phyloP scores from a whole-genome alignment of 30 jellyfish, hydroid and myxozoan genomes.

The Cassiopea andromeda region DNA sequence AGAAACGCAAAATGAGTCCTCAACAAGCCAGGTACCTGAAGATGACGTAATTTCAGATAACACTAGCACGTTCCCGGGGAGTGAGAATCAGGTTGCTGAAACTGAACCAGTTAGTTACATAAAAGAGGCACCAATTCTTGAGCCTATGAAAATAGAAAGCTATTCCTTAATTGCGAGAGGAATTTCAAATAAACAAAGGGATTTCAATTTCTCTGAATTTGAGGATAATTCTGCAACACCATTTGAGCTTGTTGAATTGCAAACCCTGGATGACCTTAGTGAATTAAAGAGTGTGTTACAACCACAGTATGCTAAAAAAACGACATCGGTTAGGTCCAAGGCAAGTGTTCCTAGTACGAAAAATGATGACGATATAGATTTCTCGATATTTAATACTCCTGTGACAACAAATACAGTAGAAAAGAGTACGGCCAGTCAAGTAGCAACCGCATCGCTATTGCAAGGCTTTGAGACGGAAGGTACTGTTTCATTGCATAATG shows the following conservation, averaged over 20 bases:
- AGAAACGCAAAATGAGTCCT: slow-evolving; percentile 7
- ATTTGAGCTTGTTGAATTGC: slow-evolving; percentile 93
- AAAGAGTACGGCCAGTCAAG: background rate
- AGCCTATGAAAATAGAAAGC: slow-evolving; percentile 32
- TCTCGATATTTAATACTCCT: slow-evolving; percentile 47
- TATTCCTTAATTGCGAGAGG: slow-evolving; percentile 1
- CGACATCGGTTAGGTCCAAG: background rate
- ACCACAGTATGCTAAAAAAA: slow-evolving; percentile 61
- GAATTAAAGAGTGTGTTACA: slow-evolving; percentile 88
- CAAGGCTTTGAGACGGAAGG: slow-evolving; percentile 43
- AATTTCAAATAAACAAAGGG: background rate
- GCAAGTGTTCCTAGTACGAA: background rate
- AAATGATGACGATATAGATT: slow-evolving; percentile 56
- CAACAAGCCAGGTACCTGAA: background rate
- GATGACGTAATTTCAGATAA: background rate
- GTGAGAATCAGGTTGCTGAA: background rate
- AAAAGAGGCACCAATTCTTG: slow-evolving; percentile 56
- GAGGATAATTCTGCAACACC: slow-evolving; percentile 87
- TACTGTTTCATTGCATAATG: background rate
- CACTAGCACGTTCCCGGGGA: background rate
- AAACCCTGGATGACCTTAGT: slow-evolving; percentile 84
- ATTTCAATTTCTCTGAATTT: slow-evolving; percentile 82
- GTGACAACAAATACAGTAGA: background rate
- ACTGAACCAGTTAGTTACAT: slow-evolving; percentile 1
- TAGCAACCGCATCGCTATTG: slow-evolving; percentile 58